Conservation (phyloP, 1,140 invertebrate species). For the Scaptomyza hsui region DNA sequence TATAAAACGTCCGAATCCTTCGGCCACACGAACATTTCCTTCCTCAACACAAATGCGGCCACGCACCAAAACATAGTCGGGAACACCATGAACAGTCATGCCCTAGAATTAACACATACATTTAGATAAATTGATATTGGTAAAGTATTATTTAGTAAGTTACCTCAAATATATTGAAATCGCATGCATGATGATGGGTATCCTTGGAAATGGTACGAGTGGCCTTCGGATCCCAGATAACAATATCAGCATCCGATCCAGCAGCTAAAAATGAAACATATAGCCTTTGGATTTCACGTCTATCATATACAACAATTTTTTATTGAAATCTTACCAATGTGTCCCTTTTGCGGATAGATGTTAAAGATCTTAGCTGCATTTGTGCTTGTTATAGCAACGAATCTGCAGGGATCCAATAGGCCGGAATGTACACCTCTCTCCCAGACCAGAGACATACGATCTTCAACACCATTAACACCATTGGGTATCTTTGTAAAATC, state of each 20-base stretch:
- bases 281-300: no score
- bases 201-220: constrained; percentile 95
- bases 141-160: neutral
- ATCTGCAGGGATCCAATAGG: constrained; percentile 95
- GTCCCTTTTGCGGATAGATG: constrained; percentile 97
- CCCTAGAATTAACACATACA: constrained; percentile 83
- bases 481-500: constrained; percentile 99
- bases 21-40: constrained; percentile 92
- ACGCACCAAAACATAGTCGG: constrained; percentile 95
- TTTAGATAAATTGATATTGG: neutral
- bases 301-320: no score
- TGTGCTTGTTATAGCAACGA: constrained; percentile 98
- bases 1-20: constrained; percentile 88
- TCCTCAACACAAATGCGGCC: constrained; percentile 96
- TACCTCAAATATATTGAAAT: constrained; percentile 98
- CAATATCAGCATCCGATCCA: constrained; percentile 98
- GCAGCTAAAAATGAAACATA: constrained; percentile 83
- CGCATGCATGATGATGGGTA: constrained; percentile 95
- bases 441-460: constrained; percentile 99
- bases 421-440: constrained; percentile 98
- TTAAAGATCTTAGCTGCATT: constrained; percentile 99
- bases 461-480: constrained; percentile 99
- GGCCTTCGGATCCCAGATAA: constrained; percentile 96
- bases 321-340: constrained; percentile 86
- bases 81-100: constrained; percentile 92